These are phyloP conservation scores for Uropsilus gracilis DNA, from an alignment of 2,113 vertebrate species.

Conservation along the genomic window DNA sequence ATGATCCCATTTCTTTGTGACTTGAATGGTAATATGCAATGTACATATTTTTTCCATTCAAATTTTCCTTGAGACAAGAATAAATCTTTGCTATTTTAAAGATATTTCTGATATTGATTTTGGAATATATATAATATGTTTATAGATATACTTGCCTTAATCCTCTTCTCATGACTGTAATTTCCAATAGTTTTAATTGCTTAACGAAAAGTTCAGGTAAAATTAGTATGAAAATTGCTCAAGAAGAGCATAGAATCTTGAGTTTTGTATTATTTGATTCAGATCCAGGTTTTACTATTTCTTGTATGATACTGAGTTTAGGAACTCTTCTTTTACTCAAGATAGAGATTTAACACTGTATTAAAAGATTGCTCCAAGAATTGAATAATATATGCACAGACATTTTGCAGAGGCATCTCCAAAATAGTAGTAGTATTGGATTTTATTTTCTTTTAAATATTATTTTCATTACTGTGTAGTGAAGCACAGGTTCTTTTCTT, in stretches of 20 bases:
- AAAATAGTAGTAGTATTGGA: background rate
- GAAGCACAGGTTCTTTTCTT: background rate
- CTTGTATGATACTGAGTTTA: background rate
- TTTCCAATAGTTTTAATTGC: background rate
- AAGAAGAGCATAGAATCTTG: background rate
- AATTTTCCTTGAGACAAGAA: conserved; percentile 29
- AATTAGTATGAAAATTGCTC: conserved; percentile 25
- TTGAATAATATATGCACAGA: background rate
- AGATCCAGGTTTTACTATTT: background rate
- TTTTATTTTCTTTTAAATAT: background rate
- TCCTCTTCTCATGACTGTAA: background rate
- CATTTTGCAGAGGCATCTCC: background rate
- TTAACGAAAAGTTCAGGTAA: background rate
- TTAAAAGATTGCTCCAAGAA: background rate
- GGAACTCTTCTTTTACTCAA: conserved; percentile 19
- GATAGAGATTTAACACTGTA: background rate
- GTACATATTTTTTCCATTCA: background rate
- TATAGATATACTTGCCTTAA: conserved; percentile 27
- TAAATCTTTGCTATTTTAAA: conserved; percentile 32
- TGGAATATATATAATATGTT: conserved; percentile 27
- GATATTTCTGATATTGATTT: conserved; percentile 3
- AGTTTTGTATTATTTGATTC: background rate
- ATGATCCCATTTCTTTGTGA: background rate
- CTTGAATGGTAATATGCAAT: background rate
- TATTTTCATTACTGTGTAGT: background rate